Percentiles rank a stretch among this genome's conserved stretches.
Conservation (phyloP, 2,113 vertebrate genomes). For the Nymphicus hollandicus region DNA sequence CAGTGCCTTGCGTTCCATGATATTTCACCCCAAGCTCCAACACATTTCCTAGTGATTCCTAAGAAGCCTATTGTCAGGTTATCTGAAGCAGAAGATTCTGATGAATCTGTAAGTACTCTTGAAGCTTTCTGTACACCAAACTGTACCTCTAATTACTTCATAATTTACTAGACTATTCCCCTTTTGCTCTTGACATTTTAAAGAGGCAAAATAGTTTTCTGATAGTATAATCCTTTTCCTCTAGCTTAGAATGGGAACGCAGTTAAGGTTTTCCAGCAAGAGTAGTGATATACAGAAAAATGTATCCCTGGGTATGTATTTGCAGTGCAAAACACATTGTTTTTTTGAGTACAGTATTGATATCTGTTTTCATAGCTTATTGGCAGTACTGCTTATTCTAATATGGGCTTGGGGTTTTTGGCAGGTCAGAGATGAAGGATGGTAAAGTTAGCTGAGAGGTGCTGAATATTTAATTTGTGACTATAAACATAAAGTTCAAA, state of each 20-base stretch:
- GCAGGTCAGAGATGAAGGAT: not conserved
- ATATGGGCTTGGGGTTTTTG: not conserved
- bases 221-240: not conserved
- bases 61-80: slow-evolving; percentile 88
- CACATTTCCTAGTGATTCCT: slow-evolving; percentile 92
- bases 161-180: not conserved
- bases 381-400: not conserved
- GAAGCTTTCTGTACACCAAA: not conserved
- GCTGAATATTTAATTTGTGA: not conserved
- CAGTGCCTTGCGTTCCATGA: slow-evolving; percentile 95
- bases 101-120: slow-evolving; percentile 85
- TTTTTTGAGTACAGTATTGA: not conserved
- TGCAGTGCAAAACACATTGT: not conserved
- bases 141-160: not conserved
- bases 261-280: not conserved
- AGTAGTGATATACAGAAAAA: not conserved
- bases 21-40: slow-evolving; percentile 91
- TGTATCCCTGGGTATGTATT: not conserved
- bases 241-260: not conserved
- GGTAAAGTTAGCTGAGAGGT: not conserved
- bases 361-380: not conserved
- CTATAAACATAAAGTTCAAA: not conserved
- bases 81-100: slow-evolving; percentile 84
- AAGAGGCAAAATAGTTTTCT: not conserved
- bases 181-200: not conserved